Evolutionary conservation across 2,797 vertebrate genomes (phyloP).

Genomic region (Salarias fasciatus): DNA sequence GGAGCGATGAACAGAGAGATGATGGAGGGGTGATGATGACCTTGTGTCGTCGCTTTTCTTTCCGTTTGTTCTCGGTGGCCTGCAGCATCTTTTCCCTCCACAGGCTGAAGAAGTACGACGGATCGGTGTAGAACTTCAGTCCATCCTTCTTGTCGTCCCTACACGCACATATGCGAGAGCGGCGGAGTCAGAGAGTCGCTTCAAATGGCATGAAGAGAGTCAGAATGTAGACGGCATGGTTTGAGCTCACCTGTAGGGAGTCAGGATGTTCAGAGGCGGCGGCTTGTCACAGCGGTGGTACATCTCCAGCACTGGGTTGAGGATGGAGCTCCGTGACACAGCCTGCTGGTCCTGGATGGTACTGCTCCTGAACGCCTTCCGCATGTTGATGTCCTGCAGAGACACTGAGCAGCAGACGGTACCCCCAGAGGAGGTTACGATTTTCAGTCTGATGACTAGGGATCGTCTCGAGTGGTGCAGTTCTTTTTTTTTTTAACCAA

Average conservation of each 20-base stretch:
- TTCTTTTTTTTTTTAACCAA: too few relatives aligned
- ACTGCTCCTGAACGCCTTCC: slow-evolving; percentile 91
- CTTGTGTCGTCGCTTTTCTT: slow-evolving; percentile 94
- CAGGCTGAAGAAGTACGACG: slow-evolving; percentile 93
- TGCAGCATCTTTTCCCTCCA: slow-evolving; percentile 97
- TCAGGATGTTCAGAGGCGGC: slow-evolving; percentile 87
- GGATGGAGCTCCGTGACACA: slow-evolving; percentile 87
- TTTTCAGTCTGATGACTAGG: too few relatives aligned
- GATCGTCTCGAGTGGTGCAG: too few relatives aligned
- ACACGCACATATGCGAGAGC: slow-evolving; percentile 39
- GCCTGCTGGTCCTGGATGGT: slow-evolving; percentile 91
- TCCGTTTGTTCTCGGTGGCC: slow-evolving; percentile 93
- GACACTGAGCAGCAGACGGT: slow-evolving; percentile 76
- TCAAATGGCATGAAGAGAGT: too few relatives aligned
- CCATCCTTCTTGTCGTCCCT: slow-evolving; percentile 93
- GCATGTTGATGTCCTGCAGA: slow-evolving; percentile 91
- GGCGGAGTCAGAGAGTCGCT: too few relatives aligned
- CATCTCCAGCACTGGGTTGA: slow-evolving; percentile 89
- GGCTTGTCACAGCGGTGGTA: slow-evolving; percentile 89
- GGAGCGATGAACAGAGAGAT: slow-evolving; percentile 26
- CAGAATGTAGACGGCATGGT: too few relatives aligned
- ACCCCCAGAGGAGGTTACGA: too few relatives aligned
- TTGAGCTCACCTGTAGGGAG: too few relatives aligned
- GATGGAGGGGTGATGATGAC: slow-evolving; percentile 56
- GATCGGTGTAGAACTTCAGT: slow-evolving; percentile 94